Percentiles rank a stretch among this genome's conserved stretches.
These are phyloP conservation scores for Pogonomyrmex barbatus DNA, from an alignment of 1,140 invertebrate genomes.

Conservation along the genomic window DNA sequence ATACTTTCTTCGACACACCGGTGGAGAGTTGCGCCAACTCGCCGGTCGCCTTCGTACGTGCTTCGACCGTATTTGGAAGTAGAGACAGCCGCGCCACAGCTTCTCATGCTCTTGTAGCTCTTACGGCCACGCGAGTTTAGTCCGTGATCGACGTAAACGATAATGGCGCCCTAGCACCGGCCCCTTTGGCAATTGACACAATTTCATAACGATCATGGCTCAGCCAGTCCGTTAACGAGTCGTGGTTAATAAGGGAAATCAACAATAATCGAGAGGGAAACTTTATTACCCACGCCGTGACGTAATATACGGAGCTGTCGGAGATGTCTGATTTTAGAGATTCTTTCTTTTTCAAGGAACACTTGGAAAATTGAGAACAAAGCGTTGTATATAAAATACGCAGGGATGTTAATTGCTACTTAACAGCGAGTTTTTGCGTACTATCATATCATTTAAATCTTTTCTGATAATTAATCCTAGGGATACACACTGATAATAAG, in stretches of 20 bases:
- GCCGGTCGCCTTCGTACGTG: slow-evolving; percentile 56
- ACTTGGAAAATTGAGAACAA: background rate
- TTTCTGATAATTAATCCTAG: no score
- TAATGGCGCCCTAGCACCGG: slow-evolving; percentile 35
- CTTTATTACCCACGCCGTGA: background rate
- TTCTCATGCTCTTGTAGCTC: slow-evolving; percentile 20
- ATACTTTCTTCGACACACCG: slow-evolving; percentile 74
- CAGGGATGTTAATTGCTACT: background rate
- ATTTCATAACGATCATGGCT: slow-evolving; percentile 46
- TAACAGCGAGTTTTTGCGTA: background rate
- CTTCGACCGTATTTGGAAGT: slow-evolving; percentile 77
- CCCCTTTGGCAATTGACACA: slow-evolving; percentile 49
- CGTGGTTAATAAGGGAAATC: slow-evolving; percentile 20
- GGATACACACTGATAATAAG: no score
- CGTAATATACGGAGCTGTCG: background rate
- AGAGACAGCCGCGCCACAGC: slow-evolving; percentile 61
- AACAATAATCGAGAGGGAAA: background rate
- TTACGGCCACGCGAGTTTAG: slow-evolving; percentile 57
- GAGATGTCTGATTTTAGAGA: background rate
- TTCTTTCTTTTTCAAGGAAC: background rate
- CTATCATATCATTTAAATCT: background rate
- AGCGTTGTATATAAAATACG: background rate
- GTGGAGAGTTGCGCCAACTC: slow-evolving; percentile 73
- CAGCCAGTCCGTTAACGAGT: slow-evolving; percentile 32
- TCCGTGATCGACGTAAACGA: slow-evolving; percentile 43